phyloP scores from a whole-genome alignment of 2,113 vertebrate species.

The Sylvilagus bachmani region DNA sequence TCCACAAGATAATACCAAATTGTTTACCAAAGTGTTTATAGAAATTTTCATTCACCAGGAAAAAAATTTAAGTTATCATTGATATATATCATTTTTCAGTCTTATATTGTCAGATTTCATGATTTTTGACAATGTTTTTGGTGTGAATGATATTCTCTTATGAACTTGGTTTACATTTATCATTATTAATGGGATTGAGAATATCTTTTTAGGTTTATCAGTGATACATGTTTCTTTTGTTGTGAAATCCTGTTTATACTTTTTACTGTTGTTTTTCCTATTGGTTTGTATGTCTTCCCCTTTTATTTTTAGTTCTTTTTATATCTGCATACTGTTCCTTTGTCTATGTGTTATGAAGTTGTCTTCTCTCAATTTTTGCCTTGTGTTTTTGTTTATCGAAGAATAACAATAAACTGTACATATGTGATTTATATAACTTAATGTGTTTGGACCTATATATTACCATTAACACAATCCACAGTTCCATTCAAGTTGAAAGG shows the following conservation, averaged over 20 bases:
- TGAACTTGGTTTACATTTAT: not conserved
- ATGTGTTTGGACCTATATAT: not conserved
- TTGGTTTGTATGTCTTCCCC: not conserved
- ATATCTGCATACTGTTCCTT: not conserved
- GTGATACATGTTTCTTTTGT: not conserved
- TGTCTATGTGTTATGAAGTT: not conserved
- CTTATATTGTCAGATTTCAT: not conserved
- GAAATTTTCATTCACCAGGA: not conserved
- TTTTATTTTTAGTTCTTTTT: not conserved
- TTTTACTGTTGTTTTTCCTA: not conserved
- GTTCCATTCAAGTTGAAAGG: not conserved
- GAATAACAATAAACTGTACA: not conserved
- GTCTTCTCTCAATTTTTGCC: not conserved
- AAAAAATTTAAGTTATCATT: not conserved
- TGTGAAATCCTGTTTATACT: not conserved
- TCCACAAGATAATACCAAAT: not conserved
- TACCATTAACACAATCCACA: not conserved
- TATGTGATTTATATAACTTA: not conserved
- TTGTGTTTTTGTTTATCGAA: constrained; percentile 12
- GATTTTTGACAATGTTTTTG: not conserved
- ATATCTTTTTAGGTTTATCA: not conserved
- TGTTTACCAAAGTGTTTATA: constrained; percentile 1
- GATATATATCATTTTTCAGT: not conserved
- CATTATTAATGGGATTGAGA: not conserved
- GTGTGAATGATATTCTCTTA: not conserved